Evolutionary conservation across 2,113 vertebrate species (phyloP), one percentile per base, ranked within the genome.

Genomic region (Aythya baeri): DNA sequence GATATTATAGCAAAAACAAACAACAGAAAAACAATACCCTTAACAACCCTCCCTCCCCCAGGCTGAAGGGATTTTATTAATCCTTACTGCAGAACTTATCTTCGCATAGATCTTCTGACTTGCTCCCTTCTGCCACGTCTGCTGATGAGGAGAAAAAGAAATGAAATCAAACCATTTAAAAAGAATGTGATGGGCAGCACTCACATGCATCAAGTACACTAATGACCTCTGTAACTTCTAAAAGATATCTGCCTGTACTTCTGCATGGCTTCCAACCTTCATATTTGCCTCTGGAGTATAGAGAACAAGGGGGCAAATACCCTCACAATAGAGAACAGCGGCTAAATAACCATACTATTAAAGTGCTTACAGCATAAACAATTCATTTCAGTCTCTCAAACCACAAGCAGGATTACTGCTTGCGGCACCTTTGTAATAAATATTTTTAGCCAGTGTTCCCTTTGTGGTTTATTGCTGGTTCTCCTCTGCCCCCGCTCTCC

Each of bases 401-500:
- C 57, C 41, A 78, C 50, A 59, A 16, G 18, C 23, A 84, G 62
- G 11, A 43, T 54, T 82, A 50, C 62, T 50, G 17, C 13, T 54
- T 41, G 20, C 36, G 58, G 36, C 46, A 85, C 18, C 52, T 87
- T 6, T 43, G 54, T 68, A 46, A 72, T 34, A 63, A 91, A 79
- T 5, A 58, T 7, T 54, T 86, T 14, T 41, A 52, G 18, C 55
- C 49, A 61, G 29, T 23, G 27, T 43, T 67, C 9, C 36, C 25
- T 18, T 10, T 22, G 49, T 25, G 66, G 44, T 34, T 11, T 3
- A 36, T 22, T 22, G 34, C 77, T 27, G 26, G 43, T 14, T 7
- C 6, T 38, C 7, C 22, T 20, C 13, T 32, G 14, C 11, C 5
- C 1, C 4, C 5, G 4, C 14, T 3, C 46, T 62, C 58, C n/a